Evolutionary conservation across 2,888 invertebrate genomes (phyloP), one percentile per base, ranked within the genome.

Genomic region (Aradus depressus): DNA sequence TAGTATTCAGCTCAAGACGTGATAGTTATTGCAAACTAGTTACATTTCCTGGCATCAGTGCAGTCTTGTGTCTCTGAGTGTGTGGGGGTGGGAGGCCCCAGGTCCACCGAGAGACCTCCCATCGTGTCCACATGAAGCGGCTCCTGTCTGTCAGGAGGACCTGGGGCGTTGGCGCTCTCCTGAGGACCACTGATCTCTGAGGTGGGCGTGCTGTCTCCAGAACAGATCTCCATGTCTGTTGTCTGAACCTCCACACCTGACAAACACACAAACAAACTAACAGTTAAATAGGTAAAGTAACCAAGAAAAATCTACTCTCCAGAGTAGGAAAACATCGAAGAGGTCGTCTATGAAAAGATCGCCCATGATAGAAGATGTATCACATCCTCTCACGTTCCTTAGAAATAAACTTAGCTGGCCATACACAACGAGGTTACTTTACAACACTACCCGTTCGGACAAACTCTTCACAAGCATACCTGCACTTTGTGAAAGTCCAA

Each of bases 151-250:
- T 34, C 62, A 59, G 51, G 64, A 18, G 52, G 51, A 10, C 53
- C 55, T 5, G 54, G 56, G 10, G 57, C 54, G 28, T 54, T 56
- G 18, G 55, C 51, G 56, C 44, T 56, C 53, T 49, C 64, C 66
- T 67, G 67, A 63, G 70, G 63, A 66, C 66, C 83, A 54, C 82
- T 80, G 58, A 82, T 79, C 70, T 88, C 88, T 22, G 87, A 87
- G 51, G 87, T 80, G 32, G 88, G 88, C 56, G 88, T 89, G 65
- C 88, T 89, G 65, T 87, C 81, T 61, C 86, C 87, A 14, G 90
- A 90, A 53, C 91, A 92, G 64, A 92, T 91, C 65, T 93, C 92
- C 91, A 92, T 91, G 65, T 92, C 92, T 69, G 90, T 85, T 59
- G 76, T 69, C 63, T 72, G 71, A 39, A 70, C 68, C 60, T 74